A percentile compares a stretch with the other conserved stretches of the same genome.
phyloP scores from a whole-genome alignment of 1,140 invertebrate species.

The Sminthurinus signatus region DNA sequence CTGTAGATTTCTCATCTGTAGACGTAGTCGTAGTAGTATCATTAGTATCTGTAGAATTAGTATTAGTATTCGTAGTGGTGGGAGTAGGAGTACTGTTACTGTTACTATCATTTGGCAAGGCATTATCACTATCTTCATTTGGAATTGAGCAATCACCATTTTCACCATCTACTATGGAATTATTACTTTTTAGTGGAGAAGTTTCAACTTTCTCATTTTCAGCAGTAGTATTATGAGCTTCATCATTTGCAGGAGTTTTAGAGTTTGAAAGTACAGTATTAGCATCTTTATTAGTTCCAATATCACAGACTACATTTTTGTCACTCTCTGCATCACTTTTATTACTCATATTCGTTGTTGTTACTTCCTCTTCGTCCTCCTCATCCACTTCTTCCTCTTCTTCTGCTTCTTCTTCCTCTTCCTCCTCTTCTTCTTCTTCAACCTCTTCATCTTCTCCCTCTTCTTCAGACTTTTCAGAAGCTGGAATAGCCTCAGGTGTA shows the following conservation, averaged over 20 bases:
- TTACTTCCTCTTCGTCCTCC: conserved; percentile 4
- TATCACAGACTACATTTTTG: conserved; percentile 30
- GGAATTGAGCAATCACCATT: conserved; percentile 30
- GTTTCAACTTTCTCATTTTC: conserved; percentile 2
- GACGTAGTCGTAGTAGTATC: conserved; percentile 6
- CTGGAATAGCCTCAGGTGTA: background rate
- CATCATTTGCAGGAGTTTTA: conserved; percentile 17
- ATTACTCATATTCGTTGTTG: conserved; percentile 2
- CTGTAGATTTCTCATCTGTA: background rate
- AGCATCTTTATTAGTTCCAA: conserved; percentile 10
- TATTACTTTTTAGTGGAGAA: no score
- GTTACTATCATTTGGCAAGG: conserved; percentile 22
- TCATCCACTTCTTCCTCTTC: background rate
- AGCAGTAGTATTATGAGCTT: conserved; percentile 8
- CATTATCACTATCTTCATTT: conserved; percentile 21
- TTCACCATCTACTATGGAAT: conserved; percentile 16
- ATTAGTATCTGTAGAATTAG: conserved; percentile 22
- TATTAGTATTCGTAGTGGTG: conserved; percentile 24
- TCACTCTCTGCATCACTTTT: conserved; percentile 9
- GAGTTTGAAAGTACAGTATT: conserved; percentile 9
- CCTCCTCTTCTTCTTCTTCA: conserved; percentile 13
- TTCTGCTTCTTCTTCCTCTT: conserved; percentile 5
- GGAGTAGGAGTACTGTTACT: conserved; percentile 5
- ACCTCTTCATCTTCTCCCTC: conserved; percentile 16
- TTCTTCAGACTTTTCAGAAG: conserved; percentile 19